Conservation (phyloP, 92 coral and sea anemone species). For the Hydrozoanthus gracilis region DNA sequence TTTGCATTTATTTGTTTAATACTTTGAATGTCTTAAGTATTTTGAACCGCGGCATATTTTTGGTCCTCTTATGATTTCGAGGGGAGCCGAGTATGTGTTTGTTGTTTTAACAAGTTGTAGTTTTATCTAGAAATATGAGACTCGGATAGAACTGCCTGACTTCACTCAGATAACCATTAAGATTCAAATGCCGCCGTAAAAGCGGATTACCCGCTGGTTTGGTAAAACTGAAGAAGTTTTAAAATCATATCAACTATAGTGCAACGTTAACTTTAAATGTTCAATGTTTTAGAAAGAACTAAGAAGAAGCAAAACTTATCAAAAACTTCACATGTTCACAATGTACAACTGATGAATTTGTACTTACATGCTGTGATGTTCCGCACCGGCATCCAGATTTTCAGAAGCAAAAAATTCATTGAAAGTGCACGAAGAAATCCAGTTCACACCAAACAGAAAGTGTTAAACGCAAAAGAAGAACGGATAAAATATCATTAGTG, state of each 20-base stretch:
- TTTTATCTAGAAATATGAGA: too few species aligned
- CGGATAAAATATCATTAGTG: not conserved
- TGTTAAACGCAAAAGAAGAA: not conserved
- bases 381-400: not conserved
- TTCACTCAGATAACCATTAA: too few species aligned
- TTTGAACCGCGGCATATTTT: too few species aligned
- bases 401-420: not conserved
- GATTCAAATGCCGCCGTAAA: too few species aligned
- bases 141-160: too few species aligned
- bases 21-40: too few species aligned
- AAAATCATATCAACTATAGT: not conserved
- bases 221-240: not conserved
- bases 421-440: constrained; percentile 17
- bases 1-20: too few species aligned
- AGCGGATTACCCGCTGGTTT: not conserved
- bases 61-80: too few species aligned
- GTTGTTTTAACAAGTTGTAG: too few species aligned
- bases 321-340: not conserved
- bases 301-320: not conserved
- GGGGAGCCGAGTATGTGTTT: too few species aligned
- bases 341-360: constrained; percentile 1
- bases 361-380: constrained; percentile 24
- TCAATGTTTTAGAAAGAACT: not conserved
- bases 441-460: not conserved
- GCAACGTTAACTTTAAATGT: not conserved